These are phyloP conservation scores for Luperina testacea DNA, from an alignment of 2,888 invertebrate species.

Conservation along the genomic window DNA sequence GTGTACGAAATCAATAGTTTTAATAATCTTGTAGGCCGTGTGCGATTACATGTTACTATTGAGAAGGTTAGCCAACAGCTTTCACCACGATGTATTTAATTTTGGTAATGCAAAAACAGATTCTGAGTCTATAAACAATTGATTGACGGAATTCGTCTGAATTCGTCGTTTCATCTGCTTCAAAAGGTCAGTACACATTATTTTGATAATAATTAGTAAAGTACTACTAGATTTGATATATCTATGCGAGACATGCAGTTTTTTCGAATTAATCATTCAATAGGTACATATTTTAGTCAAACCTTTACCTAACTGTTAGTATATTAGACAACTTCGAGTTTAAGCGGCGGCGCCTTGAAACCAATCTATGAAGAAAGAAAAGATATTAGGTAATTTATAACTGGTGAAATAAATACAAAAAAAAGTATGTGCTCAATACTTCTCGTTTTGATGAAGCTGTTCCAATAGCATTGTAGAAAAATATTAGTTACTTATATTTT, in stretches of 20 bases:
- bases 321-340: neutral
- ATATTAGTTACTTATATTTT: neutral
- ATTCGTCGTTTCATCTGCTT: conserved; percentile 41
- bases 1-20: conserved; percentile 40
- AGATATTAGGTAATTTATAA: conserved; percentile 6
- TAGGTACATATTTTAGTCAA: neutral
- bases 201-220: neutral
- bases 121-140: conserved; percentile 16
- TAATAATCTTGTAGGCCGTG: neutral
- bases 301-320: neutral
- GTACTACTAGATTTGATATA: neutral
- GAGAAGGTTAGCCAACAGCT: conserved; percentile 1
- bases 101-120: conserved; percentile 11
- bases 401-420: neutral
- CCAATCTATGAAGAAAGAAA: neutral
- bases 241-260: neutral
- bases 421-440: neutral
- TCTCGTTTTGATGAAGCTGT: conserved; percentile 1
- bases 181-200: conserved; percentile 47
- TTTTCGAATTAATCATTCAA: neutral
- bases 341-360: neutral
- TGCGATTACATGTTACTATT: neutral
- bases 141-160: conserved; percentile 38
- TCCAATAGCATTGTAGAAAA: neutral
- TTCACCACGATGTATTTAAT: conserved; percentile 11